phyloP scores from a whole-genome alignment of 2,888 invertebrate species.

The Nemoura dubitans region DNA sequence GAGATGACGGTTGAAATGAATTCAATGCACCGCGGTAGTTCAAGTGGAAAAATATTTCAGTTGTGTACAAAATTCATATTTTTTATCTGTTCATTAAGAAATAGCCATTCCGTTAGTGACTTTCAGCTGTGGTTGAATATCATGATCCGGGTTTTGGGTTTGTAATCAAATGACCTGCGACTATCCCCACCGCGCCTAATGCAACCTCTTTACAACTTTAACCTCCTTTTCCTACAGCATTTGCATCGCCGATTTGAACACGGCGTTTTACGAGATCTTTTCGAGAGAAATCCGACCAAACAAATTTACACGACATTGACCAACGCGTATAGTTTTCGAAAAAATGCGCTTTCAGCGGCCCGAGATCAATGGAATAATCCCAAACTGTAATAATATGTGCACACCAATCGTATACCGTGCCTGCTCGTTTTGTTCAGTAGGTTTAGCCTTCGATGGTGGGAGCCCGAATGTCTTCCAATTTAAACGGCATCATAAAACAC shows the following conservation, averaged over 20 bases:
- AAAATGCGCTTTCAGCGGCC: not conserved
- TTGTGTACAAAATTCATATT: not conserved
- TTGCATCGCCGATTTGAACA: not conserved
- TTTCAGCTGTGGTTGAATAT: not conserved
- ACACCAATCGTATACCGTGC: not conserved
- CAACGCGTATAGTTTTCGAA: too few relatives aligned
- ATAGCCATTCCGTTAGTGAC: not conserved
- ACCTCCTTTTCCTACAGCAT: not conserved
- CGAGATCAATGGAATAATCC: not conserved
- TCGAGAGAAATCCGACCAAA: not conserved
- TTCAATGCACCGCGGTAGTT: not conserved
- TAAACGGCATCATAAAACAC: not conserved
- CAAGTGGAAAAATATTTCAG: not conserved
- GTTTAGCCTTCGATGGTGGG: not conserved
- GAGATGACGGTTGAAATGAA: not conserved
- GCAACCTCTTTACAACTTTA: conserved; percentile 1
- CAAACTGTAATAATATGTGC: not conserved
- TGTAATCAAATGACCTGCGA: not conserved
- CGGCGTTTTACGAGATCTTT: not conserved
- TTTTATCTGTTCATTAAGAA: not conserved
- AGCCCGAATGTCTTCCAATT: not conserved
- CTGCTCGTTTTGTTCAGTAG: not conserved
- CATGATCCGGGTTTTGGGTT: not conserved
- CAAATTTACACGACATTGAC: not conserved
- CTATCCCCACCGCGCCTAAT: not conserved